Evolutionary conservation across 2,113 vertebrate species (phyloP).

Genomic region (Entomyzon cyanotis): DNA sequence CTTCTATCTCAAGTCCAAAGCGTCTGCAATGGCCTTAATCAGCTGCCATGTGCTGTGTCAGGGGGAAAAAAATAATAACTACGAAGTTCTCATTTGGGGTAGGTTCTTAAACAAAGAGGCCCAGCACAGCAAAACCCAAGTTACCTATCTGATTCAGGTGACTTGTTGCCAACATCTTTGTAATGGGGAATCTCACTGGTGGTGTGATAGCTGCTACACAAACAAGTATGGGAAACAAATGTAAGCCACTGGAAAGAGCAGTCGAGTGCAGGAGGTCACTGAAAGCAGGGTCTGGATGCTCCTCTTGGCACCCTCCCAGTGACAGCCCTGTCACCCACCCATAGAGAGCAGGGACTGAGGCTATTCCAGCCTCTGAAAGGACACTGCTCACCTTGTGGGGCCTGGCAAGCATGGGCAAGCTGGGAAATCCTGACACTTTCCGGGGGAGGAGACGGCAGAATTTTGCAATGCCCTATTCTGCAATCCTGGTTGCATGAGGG

Average conservation of each 20-base stretch:
- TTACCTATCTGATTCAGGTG: background rate
- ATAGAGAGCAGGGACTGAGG: background rate
- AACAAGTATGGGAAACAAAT: background rate
- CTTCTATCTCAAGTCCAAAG: background rate
- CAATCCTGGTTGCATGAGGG: background rate
- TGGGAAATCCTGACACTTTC: background rate
- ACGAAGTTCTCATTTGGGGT: accelerated
- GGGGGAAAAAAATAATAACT: background rate
- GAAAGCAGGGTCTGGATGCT: accelerated
- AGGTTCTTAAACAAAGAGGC: background rate
- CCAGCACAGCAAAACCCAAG: background rate
- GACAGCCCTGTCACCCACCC: background rate
- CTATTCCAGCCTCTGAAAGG: background rate
- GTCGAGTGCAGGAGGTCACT: accelerated
- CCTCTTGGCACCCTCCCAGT: background rate
- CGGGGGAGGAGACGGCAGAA: background rate
- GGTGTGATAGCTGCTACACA: background rate
- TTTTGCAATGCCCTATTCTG: background rate
- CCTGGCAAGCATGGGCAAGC: background rate
- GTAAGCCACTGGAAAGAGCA: accelerated
- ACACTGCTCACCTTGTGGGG: background rate
- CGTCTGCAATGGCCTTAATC: background rate
- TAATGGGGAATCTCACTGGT: background rate
- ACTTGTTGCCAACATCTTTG: background rate
- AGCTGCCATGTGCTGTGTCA: background rate